Conservation (phyloP, 2,797 vertebrate species). For the Girardinus metallicus region DNA sequence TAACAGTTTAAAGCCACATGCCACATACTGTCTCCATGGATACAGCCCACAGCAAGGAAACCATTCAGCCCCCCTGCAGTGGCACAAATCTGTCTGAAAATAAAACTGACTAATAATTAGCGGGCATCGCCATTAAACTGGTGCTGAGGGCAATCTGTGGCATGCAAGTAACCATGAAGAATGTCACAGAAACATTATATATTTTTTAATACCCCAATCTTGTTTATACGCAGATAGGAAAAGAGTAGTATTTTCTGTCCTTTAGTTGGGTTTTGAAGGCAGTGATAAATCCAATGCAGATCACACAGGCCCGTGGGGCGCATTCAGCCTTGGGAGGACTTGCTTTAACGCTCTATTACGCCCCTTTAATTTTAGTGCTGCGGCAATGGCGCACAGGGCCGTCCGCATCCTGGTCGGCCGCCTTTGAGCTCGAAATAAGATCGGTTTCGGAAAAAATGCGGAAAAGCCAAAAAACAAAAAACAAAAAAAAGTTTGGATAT, state of each 20-base stretch:
- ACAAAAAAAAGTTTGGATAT: conserved; percentile 34
- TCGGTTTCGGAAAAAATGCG: conserved; percentile 25
- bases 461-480: neutral
- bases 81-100: conserved; percentile 49
- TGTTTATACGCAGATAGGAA: conserved; percentile 18
- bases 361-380: conserved; percentile 70
- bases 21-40: conserved; percentile 78
- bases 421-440: conserved; percentile 60
- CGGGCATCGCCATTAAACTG: conserved; percentile 1
- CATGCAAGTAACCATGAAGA: neutral
- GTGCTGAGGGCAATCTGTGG: neutral
- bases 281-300: conserved; percentile 31
- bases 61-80: conserved; percentile 62
- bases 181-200: neutral
- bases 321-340: conserved; percentile 42
- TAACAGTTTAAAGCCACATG: conserved; percentile 66
- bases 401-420: conserved; percentile 58
- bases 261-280: neutral
- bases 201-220: neutral
- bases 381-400: conserved; percentile 56
- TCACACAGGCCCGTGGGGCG: conserved; percentile 31
- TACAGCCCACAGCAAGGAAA: conserved; percentile 74
- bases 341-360: conserved; percentile 51
- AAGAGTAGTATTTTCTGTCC: neutral
- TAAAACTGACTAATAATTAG: conserved; percentile 34